Conservation (phyloP, 2,888 invertebrate genomes). For the Tricholauxania praeusta region DNA sequence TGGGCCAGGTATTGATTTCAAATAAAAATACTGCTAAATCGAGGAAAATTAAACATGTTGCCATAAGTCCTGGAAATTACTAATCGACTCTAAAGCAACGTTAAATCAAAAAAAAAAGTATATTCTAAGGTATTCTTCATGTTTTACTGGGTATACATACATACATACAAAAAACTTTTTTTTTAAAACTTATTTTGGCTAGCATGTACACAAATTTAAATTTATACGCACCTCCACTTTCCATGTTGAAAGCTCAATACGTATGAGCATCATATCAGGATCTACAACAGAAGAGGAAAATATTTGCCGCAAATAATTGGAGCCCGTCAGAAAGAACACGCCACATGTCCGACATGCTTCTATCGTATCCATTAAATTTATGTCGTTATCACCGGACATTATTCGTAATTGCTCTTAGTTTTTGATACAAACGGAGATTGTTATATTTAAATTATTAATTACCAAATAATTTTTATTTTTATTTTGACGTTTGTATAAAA, state of each 20-base stretch:
- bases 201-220: neutral
- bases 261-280: slow-evolving; percentile 53
- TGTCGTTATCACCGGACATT: slow-evolving; percentile 36
- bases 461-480: slow-evolving; percentile 7
- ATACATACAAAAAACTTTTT: neutral
- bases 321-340: slow-evolving; percentile 52
- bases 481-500: too few relatives aligned
- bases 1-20: too few relatives aligned
- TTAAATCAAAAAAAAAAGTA: too few relatives aligned
- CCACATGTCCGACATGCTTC: slow-evolving; percentile 61
- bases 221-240: slow-evolving; percentile 51
- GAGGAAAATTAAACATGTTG: too few relatives aligned
- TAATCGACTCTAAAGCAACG: too few relatives aligned
- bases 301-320: slow-evolving; percentile 46
- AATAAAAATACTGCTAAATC: too few relatives aligned
- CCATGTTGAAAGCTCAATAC: slow-evolving; percentile 56
- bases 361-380: slow-evolving; percentile 47
- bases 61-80: too few relatives aligned
- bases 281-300: slow-evolving; percentile 45
- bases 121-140: too few relatives aligned
- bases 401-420: neutral
- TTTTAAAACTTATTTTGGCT: neutral
- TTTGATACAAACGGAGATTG: slow-evolving; percentile 27
- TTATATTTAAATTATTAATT: slow-evolving; percentile 8
- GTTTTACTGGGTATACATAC: too few relatives aligned